Base-by-base conservation (phyloP, 2,113 vertebrate genomes). In the Strix aluco region DNA sequence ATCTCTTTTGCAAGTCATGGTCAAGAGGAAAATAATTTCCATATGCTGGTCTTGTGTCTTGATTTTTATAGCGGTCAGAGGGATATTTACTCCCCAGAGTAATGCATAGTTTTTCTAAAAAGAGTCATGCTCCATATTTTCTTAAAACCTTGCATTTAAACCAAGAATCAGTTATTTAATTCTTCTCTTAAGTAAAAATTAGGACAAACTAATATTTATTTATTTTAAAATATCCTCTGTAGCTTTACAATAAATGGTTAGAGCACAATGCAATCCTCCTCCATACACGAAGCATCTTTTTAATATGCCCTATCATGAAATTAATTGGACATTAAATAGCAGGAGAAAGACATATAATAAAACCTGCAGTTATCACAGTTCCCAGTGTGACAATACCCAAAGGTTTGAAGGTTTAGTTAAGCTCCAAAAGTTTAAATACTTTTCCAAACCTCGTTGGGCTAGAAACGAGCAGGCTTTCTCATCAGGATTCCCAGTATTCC, bases 311-410 rank as follows among this genome's bases (percentile, higher is more conserved):
- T 96, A 94, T 97, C 96, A 96, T 96, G 95, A 97, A 94, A 96
- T 97, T 97, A 97, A 97, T 96, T 97, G 91, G 96, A 97, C 94
- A 97, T 97, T 97, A 97, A 97, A 97, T 96, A 97, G 96, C 95
- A 96, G 95, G 95, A 96, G 94, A 95, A 96, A 97, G 92, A 89
- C 95, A 95, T 92, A 96, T 94, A 96, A 95, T 97, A 97, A 96
- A 97, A 95, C 91, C 93, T 96, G 85, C 91, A 88, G 82, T 94
- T 95, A 95, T 92, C 92, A 71, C 91, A 85, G 85, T 84, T 96
- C 94, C 91, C 92, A 95, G 86, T 94, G 87, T 91, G 94, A 88
- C 91, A 96, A 96, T 93, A 88, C 94, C 92, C 95, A 91, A 95
- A 96, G 95, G 97, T 96, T 86, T 90, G 85, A 92, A 91, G 92